Conservation (phyloP, 2,797 vertebrate species). For the Platyrinchus mystaceus region DNA sequence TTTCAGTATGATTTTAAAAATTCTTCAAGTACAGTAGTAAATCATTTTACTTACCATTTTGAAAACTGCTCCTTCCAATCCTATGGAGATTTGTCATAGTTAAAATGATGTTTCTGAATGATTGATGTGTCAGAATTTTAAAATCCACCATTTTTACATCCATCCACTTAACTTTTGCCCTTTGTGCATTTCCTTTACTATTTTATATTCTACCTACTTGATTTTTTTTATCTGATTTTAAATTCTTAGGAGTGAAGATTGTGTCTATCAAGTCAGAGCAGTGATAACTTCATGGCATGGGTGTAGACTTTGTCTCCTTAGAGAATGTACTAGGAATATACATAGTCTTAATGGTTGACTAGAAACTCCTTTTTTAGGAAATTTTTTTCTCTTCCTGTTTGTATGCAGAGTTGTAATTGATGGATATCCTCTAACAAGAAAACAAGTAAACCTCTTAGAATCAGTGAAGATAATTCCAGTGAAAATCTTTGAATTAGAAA, state of each 20-base stretch:
- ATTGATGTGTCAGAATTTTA: not conserved
- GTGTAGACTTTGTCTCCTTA: not conserved
- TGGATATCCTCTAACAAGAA: slow-evolving; percentile 87
- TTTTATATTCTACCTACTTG: not conserved
- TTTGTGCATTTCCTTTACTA: not conserved
- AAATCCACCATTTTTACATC: not conserved
- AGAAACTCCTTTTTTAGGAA: not conserved
- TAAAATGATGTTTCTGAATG: not conserved
- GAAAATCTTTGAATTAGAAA: slow-evolving; percentile 85
- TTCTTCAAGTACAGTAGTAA: not conserved
- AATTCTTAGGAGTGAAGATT: not conserved
- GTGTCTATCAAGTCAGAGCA: not conserved
- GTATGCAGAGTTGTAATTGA: slow-evolving; percentile 88
- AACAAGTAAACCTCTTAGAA: slow-evolving; percentile 84
- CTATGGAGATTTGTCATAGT: not conserved
- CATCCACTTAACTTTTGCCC: not conserved
- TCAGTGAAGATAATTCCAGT: slow-evolving; percentile 85
- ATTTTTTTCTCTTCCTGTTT: slow-evolving; percentile 14
- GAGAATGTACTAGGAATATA: not conserved
- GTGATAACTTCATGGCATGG: not conserved
- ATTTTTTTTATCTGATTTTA: not conserved
- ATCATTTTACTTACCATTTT: not conserved
- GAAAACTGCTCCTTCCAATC: not conserved
- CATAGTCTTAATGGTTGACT: not conserved
- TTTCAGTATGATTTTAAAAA: not conserved